Base-by-base conservation (phyloP, 37 sponge, comb jelly and placozoan genomes). In the Chondrosia reniformis region DNA sequence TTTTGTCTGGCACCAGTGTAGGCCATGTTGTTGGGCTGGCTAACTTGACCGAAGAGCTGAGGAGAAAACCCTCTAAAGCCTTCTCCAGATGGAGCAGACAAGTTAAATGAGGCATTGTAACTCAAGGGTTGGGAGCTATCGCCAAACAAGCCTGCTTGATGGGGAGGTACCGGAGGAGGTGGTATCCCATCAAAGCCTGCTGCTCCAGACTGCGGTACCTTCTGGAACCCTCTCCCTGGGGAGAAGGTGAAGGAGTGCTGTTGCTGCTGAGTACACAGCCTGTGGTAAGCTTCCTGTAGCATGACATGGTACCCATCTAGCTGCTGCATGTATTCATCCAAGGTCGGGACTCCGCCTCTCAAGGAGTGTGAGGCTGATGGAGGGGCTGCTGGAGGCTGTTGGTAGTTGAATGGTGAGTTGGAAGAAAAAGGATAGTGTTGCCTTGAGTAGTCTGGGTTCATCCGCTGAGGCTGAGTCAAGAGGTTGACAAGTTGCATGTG, bases 251-350 rank as follows among this genome's bases (percentile, higher is more conserved):
- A 49, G 52, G 15, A 15, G n/a, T n/a, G n/a, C n/a, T n/a, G n/a
- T n/a, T n/a, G 39, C 72, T 69, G 72, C 13, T 65, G 67, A 22
- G 67, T 44, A 36, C 62, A 59, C 19, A 84, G 59, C 78, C 58
- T 36, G 38, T 62, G 19, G 42, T 81, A 67, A 39, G 67, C 76
- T n/a, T 58, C 34, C 78, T 85, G 80, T 75, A 91, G 78, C 75
- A 79, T 44, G 2, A 19, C 34, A 24, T 91, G 87, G 59, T 91
- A 91, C 21, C 76, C 76, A 3, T 84, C 74, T 36, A 87, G 61
- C 25, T 43, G 22, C 34, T 46, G 61, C 42, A 87, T 46, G 49
- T 86, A 83, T 19, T 83, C 84, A 13, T 80, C 80, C 13, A 78
- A 24, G 17, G 32, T 27, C n/a, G n/a, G n/a, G 45, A 58, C 57